A percentile compares a stretch with the other conserved stretches of the same genome.
Evolutionary conservation across 2,113 vertebrate genomes (phyloP).

Genomic region (Oenanthe melanoleuca): DNA sequence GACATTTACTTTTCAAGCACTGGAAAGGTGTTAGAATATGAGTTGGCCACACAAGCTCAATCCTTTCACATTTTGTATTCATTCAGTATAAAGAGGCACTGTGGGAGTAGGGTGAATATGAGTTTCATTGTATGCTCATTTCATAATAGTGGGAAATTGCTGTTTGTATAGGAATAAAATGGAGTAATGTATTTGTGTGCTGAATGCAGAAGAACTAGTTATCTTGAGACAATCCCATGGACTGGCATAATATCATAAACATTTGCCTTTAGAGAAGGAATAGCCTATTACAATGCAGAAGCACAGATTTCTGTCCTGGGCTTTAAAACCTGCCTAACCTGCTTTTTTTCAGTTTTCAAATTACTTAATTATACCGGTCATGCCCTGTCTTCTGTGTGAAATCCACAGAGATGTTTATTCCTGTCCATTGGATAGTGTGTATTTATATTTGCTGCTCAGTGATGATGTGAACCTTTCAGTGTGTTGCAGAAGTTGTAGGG

Average conservation of each 20-base stretch:
- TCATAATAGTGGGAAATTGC: conserved; percentile 11
- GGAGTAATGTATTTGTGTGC: conserved; percentile 14
- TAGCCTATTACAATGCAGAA: conserved; percentile 30
- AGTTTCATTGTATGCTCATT: neutral
- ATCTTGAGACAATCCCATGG: neutral
- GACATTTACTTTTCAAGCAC: neutral
- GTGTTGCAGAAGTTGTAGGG: neutral
- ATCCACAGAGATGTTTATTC: neutral
- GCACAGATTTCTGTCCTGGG: neutral
- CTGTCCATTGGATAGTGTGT: neutral
- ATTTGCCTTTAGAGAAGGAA: conserved; percentile 34
- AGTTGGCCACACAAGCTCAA: neutral
- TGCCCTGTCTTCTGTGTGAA: neutral
- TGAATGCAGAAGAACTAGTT: conserved; percentile 38
- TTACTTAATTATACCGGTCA: neutral
- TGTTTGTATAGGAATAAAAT: conserved; percentile 48
- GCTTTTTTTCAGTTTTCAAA: neutral
- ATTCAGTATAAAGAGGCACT: neutral
- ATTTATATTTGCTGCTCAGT: neutral
- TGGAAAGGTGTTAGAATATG: neutral
- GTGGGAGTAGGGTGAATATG: neutral
- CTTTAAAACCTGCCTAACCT: neutral
- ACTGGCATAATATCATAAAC: conserved; percentile 26
- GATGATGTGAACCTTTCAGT: neutral
- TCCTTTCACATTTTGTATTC: neutral